A percentile compares a stretch with the other conserved stretches of the same genome.
These are phyloP conservation scores for Yponomeuta malinellus DNA, from an alignment of 2,888 invertebrate genomes.

Conservation along the genomic window DNA sequence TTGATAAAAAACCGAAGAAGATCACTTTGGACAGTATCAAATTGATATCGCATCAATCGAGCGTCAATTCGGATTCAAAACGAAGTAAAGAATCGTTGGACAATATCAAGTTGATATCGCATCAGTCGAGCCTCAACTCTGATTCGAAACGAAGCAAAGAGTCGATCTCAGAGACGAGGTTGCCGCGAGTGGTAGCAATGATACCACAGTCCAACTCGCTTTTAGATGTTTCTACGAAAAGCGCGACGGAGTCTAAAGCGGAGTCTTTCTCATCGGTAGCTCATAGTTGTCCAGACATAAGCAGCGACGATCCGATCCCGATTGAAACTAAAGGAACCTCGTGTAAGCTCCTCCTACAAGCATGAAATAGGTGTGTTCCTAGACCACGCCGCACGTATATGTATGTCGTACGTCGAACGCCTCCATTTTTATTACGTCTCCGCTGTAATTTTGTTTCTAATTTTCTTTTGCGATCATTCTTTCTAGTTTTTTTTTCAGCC, in stretches of 20 bases:
- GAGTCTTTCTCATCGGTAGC: constrained; percentile 25
- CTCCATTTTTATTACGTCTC: neutral
- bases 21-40: constrained; percentile 64
- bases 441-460: constrained; percentile 6
- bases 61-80: constrained; percentile 36
- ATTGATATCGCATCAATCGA: constrained; percentile 49
- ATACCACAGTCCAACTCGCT: constrained; percentile 28
- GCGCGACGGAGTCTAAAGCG: constrained; percentile 23
- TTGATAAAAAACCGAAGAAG: constrained; percentile 64
- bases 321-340: constrained; percentile 24
- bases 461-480: constrained; percentile 10
- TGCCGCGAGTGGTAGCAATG: constrained; percentile 35
- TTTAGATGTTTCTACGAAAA: constrained; percentile 23
- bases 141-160: constrained; percentile 37
- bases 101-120: constrained; percentile 50
- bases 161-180: constrained; percentile 27
- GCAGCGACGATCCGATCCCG: constrained; percentile 25
- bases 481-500: neutral
- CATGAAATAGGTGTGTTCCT: constrained; percentile 68
- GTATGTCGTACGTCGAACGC: constrained; percentile 1
- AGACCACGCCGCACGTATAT: constrained; percentile 36
- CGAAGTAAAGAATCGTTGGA: constrained; percentile 38
- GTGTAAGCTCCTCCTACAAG: constrained; percentile 56
- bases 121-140: constrained; percentile 43
- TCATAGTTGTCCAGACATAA: constrained; percentile 53